Evolutionary conservation across 2,888 invertebrate species (phyloP).

Genomic region (Dugesia japonica): DNA sequence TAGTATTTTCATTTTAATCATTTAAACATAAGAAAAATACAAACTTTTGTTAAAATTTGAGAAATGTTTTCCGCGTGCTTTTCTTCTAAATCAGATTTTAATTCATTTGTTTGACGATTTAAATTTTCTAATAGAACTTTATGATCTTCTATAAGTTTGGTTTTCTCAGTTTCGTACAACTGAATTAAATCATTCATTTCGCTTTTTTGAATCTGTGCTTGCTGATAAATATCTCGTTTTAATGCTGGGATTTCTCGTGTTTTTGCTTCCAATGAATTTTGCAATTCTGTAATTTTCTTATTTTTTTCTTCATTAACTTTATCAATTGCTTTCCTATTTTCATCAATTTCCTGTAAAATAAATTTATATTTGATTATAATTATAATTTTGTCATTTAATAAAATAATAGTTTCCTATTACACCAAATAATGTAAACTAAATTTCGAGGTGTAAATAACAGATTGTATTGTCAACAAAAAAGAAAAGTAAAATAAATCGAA

Average conservation of each 20-base stretch:
- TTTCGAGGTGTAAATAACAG: too few relatives aligned
- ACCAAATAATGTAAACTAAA: too few relatives aligned
- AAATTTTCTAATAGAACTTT: neutral
- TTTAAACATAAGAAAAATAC: neutral
- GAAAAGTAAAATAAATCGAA: too few relatives aligned
- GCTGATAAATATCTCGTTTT: neutral
- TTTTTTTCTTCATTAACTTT: neutral
- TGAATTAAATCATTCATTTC: conserved; percentile 3
- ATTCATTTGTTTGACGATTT: neutral
- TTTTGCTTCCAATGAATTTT: neutral
- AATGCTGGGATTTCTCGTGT: neutral
- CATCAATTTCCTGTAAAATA: neutral
- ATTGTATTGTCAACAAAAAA: too few relatives aligned
- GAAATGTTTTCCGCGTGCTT: neutral
- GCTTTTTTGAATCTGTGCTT: neutral
- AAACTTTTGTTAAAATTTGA: neutral
- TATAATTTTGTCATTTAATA: too few relatives aligned
- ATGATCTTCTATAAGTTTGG: neutral
- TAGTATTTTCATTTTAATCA: too few relatives aligned
- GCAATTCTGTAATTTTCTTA: neutral
- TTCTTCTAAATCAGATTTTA: neutral
- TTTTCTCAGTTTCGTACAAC: neutral
- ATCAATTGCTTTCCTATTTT: neutral
- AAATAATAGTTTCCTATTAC: too few relatives aligned
- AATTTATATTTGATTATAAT: too few relatives aligned